Evolutionary conservation across 2,888 invertebrate species (phyloP).

Genomic region (Entomobrya proxima): DNA sequence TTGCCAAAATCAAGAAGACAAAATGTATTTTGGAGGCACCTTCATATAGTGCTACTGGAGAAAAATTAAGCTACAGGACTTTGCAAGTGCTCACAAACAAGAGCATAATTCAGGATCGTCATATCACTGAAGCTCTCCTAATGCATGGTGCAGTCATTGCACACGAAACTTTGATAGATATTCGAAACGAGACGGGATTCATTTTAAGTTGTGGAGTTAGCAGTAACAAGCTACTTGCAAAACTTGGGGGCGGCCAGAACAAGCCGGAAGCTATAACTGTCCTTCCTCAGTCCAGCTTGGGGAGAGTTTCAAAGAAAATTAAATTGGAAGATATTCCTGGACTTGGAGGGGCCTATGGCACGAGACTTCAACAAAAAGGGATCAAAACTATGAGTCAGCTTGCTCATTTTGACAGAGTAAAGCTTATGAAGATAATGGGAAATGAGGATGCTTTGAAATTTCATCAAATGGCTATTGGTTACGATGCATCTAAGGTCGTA

Average conservation of each 20-base stretch:
- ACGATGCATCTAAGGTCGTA: background rate
- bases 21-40: constrained; percentile 11
- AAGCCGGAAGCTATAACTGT: constrained; percentile 15
- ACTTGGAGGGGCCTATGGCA: background rate
- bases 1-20: background rate
- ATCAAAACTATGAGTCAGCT: background rate
- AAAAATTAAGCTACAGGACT: background rate
- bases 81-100: background rate
- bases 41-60: background rate
- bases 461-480: background rate
- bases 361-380: background rate
- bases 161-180: background rate
- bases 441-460: background rate
- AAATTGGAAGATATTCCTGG: constrained; percentile 16
- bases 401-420: background rate
- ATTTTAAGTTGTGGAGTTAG: background rate
- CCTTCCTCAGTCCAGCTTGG: background rate
- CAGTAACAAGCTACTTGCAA: constrained; percentile 26
- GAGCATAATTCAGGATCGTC: background rate
- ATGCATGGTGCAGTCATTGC: constrained; percentile 32
- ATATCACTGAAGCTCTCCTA: background rate
- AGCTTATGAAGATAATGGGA: background rate
- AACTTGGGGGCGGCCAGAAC: background rate
- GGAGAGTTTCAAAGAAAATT: constrained; percentile 10
- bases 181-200: background rate